These are phyloP conservation scores for Sinohyriopsis cumingii DNA, from an alignment of 2,888 invertebrate species.

Conservation along the genomic window DNA sequence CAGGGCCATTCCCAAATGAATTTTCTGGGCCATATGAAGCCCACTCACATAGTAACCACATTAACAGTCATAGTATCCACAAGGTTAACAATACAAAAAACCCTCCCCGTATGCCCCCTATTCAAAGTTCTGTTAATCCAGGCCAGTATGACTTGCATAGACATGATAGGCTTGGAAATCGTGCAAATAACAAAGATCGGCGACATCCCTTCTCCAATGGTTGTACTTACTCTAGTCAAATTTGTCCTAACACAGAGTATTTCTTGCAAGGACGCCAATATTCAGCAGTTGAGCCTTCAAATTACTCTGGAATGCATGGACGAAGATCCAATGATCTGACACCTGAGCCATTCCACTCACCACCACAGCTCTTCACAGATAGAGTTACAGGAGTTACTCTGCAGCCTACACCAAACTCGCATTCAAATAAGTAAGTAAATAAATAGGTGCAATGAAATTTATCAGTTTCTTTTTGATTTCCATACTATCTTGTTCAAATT, in stretches of 20 bases:
- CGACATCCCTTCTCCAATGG: too few species aligned
- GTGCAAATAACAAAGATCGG: too few species aligned
- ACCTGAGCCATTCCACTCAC: slow-evolving; percentile 30
- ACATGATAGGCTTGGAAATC: too few species aligned
- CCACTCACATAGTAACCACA: slow-evolving; percentile 4
- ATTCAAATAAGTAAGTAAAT: slow-evolving; percentile 16
- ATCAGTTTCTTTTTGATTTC: too few species aligned
- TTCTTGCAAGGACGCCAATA: too few species aligned
- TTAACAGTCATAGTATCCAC: slow-evolving; percentile 8
- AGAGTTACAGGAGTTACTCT: slow-evolving; percentile 25
- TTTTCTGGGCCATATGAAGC: slow-evolving; percentile 8
- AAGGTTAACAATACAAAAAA: slow-evolving; percentile 33
- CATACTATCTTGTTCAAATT: too few species aligned
- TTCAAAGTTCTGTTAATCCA: slow-evolving; percentile 27
- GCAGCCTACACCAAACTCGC: slow-evolving; percentile 22
- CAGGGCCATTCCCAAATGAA: slow-evolving; percentile 10
- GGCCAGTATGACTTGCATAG: slow-evolving; percentile 23
- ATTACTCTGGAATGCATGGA: slow-evolving; percentile 3
- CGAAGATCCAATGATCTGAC: slow-evolving; percentile 27
- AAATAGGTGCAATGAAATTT: too few species aligned
- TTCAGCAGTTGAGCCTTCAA: too few species aligned
- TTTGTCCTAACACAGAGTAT: too few species aligned
- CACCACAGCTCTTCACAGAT: slow-evolving; percentile 26
- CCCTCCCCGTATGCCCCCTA: slow-evolving; percentile 34
- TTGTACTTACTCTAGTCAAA: too few species aligned